These are phyloP conservation scores for Cairina moschata DNA, from an alignment of 2,113 vertebrate genomes.

Conservation along the genomic window DNA sequence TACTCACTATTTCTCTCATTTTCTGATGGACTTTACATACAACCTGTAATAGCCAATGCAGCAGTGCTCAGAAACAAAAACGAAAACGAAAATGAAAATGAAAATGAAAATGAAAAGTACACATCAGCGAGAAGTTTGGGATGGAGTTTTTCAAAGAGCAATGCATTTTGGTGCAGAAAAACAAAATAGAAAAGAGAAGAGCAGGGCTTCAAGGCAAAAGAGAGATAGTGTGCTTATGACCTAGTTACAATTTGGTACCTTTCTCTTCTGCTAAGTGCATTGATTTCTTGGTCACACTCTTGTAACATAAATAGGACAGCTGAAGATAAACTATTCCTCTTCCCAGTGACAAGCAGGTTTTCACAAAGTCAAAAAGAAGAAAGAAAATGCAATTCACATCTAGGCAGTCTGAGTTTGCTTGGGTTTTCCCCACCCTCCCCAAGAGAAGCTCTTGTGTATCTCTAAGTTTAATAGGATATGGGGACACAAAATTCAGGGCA, in stretches of 20 bases:
- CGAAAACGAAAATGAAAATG: neutral
- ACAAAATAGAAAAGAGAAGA: neutral
- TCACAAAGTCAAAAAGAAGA: neutral
- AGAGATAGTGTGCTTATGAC: slow-evolving; percentile 36
- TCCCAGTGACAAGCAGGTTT: neutral
- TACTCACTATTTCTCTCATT: neutral
- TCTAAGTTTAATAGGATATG: neutral
- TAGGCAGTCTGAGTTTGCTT: neutral
- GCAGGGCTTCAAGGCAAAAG: slow-evolving; percentile 43
- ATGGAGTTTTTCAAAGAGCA: slow-evolving; percentile 10
- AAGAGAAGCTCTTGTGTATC: neutral
- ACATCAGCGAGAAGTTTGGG: neutral
- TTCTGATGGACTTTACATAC: neutral
- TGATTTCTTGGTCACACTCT: slow-evolving; percentile 48
- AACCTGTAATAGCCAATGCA: neutral
- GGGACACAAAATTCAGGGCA: slow-evolving; percentile 15
- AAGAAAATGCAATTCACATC: slow-evolving; percentile 18
- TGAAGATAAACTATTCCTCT: slow-evolving; percentile 4
- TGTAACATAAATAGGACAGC: slow-evolving; percentile 18
- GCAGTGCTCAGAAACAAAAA: neutral
- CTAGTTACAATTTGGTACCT: slow-evolving; percentile 1
- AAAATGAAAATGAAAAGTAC: neutral
- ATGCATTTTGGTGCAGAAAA: neutral
- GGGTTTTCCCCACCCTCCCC: neutral
- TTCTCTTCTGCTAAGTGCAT: slow-evolving; percentile 44